Evolutionary conservation across 2,113 vertebrate species (phyloP).

Genomic region (Mirounga angustirostris): DNA sequence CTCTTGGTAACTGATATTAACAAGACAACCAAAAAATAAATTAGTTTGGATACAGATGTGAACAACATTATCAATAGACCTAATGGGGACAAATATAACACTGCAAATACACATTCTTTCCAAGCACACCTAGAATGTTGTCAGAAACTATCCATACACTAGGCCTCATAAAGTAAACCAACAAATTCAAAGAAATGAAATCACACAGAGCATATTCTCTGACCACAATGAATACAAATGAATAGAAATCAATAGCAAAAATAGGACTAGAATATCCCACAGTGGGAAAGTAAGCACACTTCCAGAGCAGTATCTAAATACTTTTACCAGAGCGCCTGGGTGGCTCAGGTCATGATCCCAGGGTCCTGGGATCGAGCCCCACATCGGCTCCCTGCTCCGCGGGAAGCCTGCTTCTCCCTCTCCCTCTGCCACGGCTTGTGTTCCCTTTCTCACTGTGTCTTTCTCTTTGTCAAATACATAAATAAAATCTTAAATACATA

Average conservation of each 20-base stretch:
- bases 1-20: background rate
- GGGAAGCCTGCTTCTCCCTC: no score
- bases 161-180: background rate
- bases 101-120: background rate
- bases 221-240: background rate
- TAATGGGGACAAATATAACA: background rate
- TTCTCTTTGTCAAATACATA: no score
- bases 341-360: no score
- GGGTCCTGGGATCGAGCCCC: no score
- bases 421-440: no score
- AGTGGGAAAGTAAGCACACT: constrained; percentile 1
- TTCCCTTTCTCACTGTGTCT: no score
- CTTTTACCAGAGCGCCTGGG: background rate
- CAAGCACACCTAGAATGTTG: background rate
- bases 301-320: background rate
- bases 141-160: background rate
- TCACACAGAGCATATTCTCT: background rate
- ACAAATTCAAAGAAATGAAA: background rate
- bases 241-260: background rate
- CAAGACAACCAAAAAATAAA: background rate
- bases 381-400: no score
- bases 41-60: background rate
- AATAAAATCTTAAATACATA: no score
- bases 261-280: background rate
- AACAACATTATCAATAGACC: background rate